These are phyloP conservation scores for Megaceryle alcyon DNA, from an alignment of 2,797 vertebrate species.

Conservation along the genomic window DNA sequence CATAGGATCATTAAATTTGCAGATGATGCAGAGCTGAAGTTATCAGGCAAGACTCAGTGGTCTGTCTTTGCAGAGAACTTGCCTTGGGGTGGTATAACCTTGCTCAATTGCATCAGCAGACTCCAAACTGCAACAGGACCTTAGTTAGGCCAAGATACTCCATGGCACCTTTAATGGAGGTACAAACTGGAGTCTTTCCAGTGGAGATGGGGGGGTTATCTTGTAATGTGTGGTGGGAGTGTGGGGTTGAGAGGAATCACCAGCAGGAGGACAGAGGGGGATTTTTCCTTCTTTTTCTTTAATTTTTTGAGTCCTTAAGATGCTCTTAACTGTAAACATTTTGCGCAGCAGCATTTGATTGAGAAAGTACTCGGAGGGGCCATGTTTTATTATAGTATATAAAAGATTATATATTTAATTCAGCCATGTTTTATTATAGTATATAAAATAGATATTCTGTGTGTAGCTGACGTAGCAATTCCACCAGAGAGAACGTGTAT, in stretches of 20 bases:
- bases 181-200: not conserved
- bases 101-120: not conserved
- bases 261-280: not conserved
- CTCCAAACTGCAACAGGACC: not conserved
- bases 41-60: not conserved
- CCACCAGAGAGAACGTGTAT: not conserved
- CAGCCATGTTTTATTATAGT: not conserved
- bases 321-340: not conserved
- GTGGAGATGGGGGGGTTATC: not conserved
- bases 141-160: not conserved
- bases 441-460: not conserved
- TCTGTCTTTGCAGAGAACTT: not conserved
- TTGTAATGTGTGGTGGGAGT: not conserved
- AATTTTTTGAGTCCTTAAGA: not conserved
- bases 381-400: not conserved
- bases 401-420: not conserved
- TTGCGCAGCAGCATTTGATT: not conserved
- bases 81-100: not conserved
- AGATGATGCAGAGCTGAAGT: not conserved
- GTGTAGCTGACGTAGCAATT: not conserved
- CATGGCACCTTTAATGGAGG: accelerated
- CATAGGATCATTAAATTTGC: conserved; percentile 9
- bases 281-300: not conserved
- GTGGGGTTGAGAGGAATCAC: not conserved
- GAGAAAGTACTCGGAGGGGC: not conserved